These are phyloP conservation scores for Galeopsomyia nigrocyanea DNA, from an alignment of 2,888 invertebrate species.

Conservation along the genomic window DNA sequence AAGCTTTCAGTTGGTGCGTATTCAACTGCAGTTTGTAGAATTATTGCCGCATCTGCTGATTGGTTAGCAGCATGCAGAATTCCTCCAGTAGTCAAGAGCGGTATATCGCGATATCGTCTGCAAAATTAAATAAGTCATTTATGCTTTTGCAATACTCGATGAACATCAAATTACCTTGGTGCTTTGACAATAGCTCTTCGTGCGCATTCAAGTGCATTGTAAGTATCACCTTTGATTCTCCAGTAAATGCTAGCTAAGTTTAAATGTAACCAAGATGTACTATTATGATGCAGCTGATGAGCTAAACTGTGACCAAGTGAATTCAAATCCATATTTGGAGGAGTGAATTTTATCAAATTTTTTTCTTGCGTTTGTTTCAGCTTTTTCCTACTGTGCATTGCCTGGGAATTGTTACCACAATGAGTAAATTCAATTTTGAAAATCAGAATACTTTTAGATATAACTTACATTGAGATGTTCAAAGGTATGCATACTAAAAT, in stretches of 20 bases:
- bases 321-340: constrained; percentile 65
- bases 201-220: constrained; percentile 85
- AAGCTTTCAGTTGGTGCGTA: constrained; percentile 75
- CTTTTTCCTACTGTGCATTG: constrained; percentile 71
- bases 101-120: constrained; percentile 80
- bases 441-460: background rate
- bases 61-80: constrained; percentile 78
- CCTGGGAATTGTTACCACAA: constrained; percentile 57
- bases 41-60: constrained; percentile 80
- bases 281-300: constrained; percentile 75
- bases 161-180: constrained; percentile 72
- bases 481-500: constrained; percentile 76
- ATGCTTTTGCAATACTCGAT: background rate
- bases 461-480: constrained; percentile 73
- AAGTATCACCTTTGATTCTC: constrained; percentile 81
- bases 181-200: constrained; percentile 82
- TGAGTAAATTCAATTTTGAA: constrained; percentile 1
- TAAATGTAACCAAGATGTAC: constrained; percentile 83
- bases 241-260: constrained; percentile 86
- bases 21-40: constrained; percentile 81
- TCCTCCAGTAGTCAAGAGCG: constrained; percentile 81
- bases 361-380: constrained; percentile 71
- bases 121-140: constrained; percentile 55
- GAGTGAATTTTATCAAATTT: constrained; percentile 68
- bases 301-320: constrained; percentile 77